Conservation (phyloP, 2,888 invertebrate genomes). For the Anagyrus pseudococci region DNA sequence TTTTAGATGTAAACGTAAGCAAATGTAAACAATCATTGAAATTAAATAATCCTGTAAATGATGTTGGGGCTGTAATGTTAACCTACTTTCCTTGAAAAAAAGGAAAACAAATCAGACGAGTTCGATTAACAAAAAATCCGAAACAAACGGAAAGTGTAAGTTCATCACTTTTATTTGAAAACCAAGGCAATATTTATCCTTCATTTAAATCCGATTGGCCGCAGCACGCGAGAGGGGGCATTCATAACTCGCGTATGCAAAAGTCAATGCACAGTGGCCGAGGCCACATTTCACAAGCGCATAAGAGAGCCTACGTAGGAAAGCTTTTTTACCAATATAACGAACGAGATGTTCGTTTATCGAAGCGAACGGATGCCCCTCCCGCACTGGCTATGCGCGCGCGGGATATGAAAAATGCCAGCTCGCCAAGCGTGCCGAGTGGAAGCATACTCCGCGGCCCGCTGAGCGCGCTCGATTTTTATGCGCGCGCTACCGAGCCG, state of each 20-base stretch:
- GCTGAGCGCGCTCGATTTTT: slow-evolving; percentile 38
- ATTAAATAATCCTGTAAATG: too few species aligned
- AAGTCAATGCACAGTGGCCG: background rate
- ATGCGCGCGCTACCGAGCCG: slow-evolving; percentile 18
- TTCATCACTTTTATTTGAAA: too few species aligned
- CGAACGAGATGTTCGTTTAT: slow-evolving; percentile 34
- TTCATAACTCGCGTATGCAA: background rate
- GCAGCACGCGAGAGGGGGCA: too few species aligned
- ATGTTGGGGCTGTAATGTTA: too few species aligned
- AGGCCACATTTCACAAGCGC: slow-evolving; percentile 17
- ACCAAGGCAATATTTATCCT: too few species aligned
- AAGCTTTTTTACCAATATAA: slow-evolving; percentile 38
- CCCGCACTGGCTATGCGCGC: background rate
- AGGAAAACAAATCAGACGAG: too few species aligned
- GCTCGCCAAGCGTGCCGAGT: slow-evolving; percentile 17
- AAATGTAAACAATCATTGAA: too few species aligned
- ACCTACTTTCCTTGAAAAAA: too few species aligned
- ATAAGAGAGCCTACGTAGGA: slow-evolving; percentile 24
- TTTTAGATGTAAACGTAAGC: too few species aligned
- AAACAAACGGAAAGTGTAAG: too few species aligned
- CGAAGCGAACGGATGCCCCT: background rate
- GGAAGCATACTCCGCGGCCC: slow-evolving; percentile 28
- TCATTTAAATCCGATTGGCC: too few species aligned
- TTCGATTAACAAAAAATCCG: too few species aligned
- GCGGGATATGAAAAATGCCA: slow-evolving; percentile 22